Conservation (phyloP, 1,140 invertebrate genomes). For the Philaenus spumarius region DNA sequence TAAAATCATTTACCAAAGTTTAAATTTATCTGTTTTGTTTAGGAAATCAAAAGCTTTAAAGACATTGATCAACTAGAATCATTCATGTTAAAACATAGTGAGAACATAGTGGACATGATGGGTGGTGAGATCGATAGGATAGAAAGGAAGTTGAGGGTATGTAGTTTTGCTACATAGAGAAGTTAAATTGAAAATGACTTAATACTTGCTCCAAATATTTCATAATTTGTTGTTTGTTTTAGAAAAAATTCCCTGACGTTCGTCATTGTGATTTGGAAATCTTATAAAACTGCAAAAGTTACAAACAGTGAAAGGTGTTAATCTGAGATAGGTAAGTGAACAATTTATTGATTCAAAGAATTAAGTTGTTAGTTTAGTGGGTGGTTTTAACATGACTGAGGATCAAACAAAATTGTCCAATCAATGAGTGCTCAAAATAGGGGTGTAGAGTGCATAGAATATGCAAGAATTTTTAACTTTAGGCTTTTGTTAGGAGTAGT, state of each 20-base stretch:
- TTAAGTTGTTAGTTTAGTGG: no score
- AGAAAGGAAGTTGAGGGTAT: conserved; percentile 88
- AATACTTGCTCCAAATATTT: conserved; percentile 3
- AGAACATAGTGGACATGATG: conserved; percentile 94
- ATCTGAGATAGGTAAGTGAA: conserved; percentile 16
- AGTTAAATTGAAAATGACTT: not conserved
- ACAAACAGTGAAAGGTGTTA: not conserved
- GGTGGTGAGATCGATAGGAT: conserved; percentile 98
- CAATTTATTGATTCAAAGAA: no score
- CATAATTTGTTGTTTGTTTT: conserved; percentile 39
- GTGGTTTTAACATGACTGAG: no score
- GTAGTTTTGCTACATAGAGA: conserved; percentile 7
- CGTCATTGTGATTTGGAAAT: conserved; percentile 93
- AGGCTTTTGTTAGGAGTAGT: no score
- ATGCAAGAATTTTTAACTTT: no score
- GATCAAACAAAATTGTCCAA: no score
- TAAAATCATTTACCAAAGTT: no score
- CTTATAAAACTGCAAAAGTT: conserved; percentile 48
- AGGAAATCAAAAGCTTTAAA: conserved; percentile 82
- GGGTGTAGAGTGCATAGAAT: no score
- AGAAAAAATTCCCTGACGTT: conserved; percentile 90
- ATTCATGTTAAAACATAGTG: conserved; percentile 92
- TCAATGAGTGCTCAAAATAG: no score
- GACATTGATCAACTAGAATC: conserved; percentile 86
- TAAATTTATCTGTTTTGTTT: conserved; percentile 12